These are phyloP conservation scores for Hirtodrosophila confusa DNA, from an alignment of 2,888 invertebrate species.

Conservation along the genomic window DNA sequence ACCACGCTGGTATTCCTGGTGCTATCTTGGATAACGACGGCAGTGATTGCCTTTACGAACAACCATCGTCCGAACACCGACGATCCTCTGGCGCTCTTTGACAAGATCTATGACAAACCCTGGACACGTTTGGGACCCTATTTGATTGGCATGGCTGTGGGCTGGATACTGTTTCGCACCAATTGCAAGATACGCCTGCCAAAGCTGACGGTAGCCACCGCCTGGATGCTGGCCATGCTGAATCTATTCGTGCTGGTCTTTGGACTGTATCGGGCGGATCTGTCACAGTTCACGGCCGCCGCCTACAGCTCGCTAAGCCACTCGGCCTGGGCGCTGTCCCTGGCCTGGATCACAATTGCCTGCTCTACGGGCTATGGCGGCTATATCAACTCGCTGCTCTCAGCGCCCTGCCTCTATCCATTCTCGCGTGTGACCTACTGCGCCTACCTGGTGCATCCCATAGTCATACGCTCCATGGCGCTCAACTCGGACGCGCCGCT, in stretches of 20 bases:
- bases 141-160: constrained; percentile 92
- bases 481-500: constrained; percentile 93
- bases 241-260: constrained; percentile 90
- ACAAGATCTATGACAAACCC: constrained; percentile 95
- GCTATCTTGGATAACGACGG: constrained; percentile 92
- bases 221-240: constrained; percentile 89
- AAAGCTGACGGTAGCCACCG: constrained; percentile 87
- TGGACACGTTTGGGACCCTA: constrained; percentile 94
- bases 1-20: constrained; percentile 88
- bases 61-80: constrained; percentile 91
- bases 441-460: constrained; percentile 93
- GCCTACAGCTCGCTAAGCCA: constrained; percentile 92
- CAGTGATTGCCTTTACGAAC: constrained; percentile 90
- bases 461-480: constrained; percentile 91
- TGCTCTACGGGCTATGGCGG: constrained; percentile 94
- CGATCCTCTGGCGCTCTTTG: constrained; percentile 93
- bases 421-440: constrained; percentile 95
- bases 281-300: constrained; percentile 89
- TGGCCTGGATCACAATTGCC: constrained; percentile 93
- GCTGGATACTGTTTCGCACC: constrained; percentile 93
- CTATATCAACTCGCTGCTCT: constrained; percentile 89
- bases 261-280: constrained; percentile 89
- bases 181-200: constrained; percentile 91
- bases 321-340: constrained; percentile 91
- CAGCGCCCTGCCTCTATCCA: constrained; percentile 91